Conservation (phyloP, 2,113 vertebrate genomes). For the Clarias gariepinus region DNA sequence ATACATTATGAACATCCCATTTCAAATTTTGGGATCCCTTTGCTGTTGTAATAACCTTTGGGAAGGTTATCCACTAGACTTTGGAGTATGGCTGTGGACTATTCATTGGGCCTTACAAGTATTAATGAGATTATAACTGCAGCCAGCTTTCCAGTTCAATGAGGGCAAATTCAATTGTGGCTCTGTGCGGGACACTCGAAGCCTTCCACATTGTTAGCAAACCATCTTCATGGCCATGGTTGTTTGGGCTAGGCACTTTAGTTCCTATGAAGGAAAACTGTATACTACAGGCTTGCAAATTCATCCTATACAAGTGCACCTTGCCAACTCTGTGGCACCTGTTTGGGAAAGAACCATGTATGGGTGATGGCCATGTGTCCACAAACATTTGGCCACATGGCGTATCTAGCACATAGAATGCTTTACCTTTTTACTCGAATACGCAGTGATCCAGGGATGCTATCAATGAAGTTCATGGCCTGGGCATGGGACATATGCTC, state of each 20-base stretch:
- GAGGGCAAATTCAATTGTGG: background rate
- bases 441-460: slow-evolving; percentile 77
- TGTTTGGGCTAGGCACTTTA: background rate
- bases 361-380: background rate
- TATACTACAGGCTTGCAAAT: background rate
- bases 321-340: background rate
- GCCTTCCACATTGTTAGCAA: background rate
- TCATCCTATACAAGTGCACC: background rate
- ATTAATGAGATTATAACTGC: background rate
- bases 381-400: background rate
- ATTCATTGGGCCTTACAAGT: no score
- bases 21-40: background rate
- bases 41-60: background rate
- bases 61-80: background rate
- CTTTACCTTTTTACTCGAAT: slow-evolving; percentile 87
- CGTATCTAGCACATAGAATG: background rate
- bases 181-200: background rate
- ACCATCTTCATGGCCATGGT: background rate
- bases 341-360: background rate
- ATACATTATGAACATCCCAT: background rate
- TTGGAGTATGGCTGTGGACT: background rate
- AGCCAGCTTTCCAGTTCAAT: background rate
- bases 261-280: background rate
- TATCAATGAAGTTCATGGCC: slow-evolving; percentile 93
- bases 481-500: slow-evolving; percentile 86